Evolutionary conservation across 2,888 invertebrate species (phyloP).

Genomic region (Prosopocoilus inquinatus): DNA sequence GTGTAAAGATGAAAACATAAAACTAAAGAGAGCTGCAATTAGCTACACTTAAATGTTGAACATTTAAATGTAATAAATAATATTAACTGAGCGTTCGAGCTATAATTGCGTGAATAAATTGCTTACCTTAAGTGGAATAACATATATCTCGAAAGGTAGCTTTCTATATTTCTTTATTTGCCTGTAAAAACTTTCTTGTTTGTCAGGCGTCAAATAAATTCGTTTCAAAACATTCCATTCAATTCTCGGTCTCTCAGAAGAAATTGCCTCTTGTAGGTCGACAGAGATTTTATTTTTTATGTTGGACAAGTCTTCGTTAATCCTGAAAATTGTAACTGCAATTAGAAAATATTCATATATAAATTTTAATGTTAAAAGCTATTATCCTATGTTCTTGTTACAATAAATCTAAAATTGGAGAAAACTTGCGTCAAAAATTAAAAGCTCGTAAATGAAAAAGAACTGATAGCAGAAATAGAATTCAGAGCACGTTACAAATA

Average conservation of each 20-base stretch:
- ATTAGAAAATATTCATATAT: neutral
- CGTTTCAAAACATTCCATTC: slow-evolving; percentile 44
- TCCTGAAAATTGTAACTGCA: slow-evolving; percentile 18
- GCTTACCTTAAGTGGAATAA: slow-evolving; percentile 23
- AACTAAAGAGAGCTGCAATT: too few relatives aligned
- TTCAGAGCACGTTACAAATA: too few relatives aligned
- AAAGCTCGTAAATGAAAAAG: too few relatives aligned
- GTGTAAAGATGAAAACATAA: too few relatives aligned
- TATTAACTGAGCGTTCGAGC: too few relatives aligned
- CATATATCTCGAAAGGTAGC: slow-evolving; percentile 42
- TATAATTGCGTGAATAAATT: too few relatives aligned
- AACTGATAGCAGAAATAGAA: too few relatives aligned
- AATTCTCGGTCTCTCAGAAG: slow-evolving; percentile 32
- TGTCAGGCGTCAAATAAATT: slow-evolving; percentile 33
- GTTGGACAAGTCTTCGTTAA: slow-evolving; percentile 27
- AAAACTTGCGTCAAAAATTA: too few relatives aligned
- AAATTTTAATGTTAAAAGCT: neutral
- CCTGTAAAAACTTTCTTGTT: slow-evolving; percentile 29
- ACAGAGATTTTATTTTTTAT: slow-evolving; percentile 36
- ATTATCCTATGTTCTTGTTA: too few relatives aligned
- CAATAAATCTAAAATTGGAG: too few relatives aligned
- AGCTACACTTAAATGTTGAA: too few relatives aligned
- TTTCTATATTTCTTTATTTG: slow-evolving; percentile 36
- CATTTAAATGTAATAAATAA: too few relatives aligned
- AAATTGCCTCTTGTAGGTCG: slow-evolving; percentile 27